These are phyloP conservation scores for Actinostola sp. DNA, from an alignment of 92 coral and sea anemone species.

Conservation along the genomic window DNA sequence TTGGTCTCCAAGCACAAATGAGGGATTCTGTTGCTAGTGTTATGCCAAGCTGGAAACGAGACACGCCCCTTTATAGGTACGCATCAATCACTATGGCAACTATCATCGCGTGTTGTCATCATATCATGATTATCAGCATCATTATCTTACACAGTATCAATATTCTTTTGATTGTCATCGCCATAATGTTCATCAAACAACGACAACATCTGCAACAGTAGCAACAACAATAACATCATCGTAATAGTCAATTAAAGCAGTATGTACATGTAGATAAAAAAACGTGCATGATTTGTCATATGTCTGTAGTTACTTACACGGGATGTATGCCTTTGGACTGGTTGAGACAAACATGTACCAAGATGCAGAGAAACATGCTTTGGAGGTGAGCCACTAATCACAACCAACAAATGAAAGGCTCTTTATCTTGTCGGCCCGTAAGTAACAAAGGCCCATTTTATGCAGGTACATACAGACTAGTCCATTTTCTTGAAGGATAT, in stretches of 20 bases:
- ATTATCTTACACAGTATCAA: too few relatives aligned
- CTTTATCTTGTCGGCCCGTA: neutral
- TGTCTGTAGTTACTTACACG: constrained; percentile 71
- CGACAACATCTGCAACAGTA: too few relatives aligned
- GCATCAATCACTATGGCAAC: constrained; percentile 3
- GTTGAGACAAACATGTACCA: constrained; percentile 83
- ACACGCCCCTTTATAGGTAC: constrained; percentile 81
- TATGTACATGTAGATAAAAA: too few relatives aligned
- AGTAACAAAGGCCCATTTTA: too few relatives aligned
- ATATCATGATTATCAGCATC: neutral
- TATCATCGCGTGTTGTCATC: neutral
- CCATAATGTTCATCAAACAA: too few relatives aligned
- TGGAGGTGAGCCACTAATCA: constrained; percentile 46
- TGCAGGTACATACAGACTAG: too few relatives aligned
- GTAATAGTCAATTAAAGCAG: too few relatives aligned
- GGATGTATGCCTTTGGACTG: constrained; percentile 98
- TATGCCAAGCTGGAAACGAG: constrained; percentile 74
- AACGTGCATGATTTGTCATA: too few relatives aligned
- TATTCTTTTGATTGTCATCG: too few relatives aligned
- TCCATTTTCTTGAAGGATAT: too few relatives aligned
- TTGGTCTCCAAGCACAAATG: constrained; percentile 88
- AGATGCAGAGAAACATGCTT: constrained; percentile 80
- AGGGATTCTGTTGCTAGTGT: constrained; percentile 94
- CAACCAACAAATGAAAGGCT: neutral
- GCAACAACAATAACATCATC: too few relatives aligned